These are phyloP conservation scores for Clarias laeviceps DNA, from an alignment of 2,797 vertebrate species.

Conservation along the genomic window DNA sequence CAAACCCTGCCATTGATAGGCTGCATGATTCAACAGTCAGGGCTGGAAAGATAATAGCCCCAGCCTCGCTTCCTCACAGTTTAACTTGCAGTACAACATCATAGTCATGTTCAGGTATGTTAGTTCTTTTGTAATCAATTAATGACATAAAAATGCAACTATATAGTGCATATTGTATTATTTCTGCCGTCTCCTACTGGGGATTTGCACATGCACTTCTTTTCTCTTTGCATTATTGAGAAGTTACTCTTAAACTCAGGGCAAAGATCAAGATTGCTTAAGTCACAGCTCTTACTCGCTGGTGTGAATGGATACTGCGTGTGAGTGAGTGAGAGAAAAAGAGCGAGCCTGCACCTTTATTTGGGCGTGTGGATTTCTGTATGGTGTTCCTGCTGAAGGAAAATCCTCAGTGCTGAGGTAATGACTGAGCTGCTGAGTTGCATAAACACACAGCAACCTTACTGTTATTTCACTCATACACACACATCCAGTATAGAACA, in stretches of 20 bases:
- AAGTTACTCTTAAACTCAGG: not conserved
- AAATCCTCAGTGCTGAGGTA: not conserved
- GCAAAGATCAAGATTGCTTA: constrained; percentile 3
- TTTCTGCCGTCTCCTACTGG: not conserved
- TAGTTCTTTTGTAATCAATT: not conserved
- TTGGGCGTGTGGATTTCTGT: not conserved
- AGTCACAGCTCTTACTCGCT: not conserved
- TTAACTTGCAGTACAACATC: too few species aligned
- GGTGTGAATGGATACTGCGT: not conserved
- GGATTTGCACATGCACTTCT: not conserved
- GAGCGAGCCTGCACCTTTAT: not conserved
- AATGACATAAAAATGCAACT: not conserved
- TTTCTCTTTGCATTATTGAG: not conserved
- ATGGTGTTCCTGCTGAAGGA: not conserved
- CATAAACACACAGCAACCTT: not conserved
- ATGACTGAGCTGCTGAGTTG: not conserved
- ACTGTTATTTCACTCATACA: not conserved
- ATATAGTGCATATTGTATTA: not conserved
- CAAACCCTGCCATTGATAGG: not conserved
- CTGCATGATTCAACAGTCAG: not conserved
- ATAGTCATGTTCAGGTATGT: not conserved
- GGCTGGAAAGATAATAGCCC: not conserved
- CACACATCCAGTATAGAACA: not conserved
- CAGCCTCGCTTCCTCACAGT: not conserved
- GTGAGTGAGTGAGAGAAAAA: not conserved